Evolutionary conservation across 2,797 vertebrate species (phyloP).

Genomic region (Acrossocheilus fasciatus): DNA sequence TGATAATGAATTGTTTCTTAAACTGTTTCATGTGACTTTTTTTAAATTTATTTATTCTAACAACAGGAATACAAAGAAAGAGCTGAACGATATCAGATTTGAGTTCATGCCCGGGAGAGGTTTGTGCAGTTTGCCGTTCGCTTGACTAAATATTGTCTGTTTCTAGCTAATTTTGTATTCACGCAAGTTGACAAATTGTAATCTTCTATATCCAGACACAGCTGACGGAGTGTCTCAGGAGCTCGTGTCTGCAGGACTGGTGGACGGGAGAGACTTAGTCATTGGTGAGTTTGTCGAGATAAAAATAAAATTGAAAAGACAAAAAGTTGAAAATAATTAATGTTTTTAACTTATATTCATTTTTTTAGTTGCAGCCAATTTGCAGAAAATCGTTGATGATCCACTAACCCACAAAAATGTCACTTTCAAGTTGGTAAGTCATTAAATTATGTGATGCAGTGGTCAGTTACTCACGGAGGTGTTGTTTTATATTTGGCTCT

Average conservation of each 20-base stretch:
- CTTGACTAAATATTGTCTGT: neutral
- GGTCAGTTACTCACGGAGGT: neutral
- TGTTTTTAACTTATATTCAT: neutral
- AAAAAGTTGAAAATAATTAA: neutral
- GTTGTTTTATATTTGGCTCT: slow-evolving; percentile 18
- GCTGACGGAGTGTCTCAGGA: slow-evolving; percentile 98
- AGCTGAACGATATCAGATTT: slow-evolving; percentile 97
- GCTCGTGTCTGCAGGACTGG: slow-evolving; percentile 96
- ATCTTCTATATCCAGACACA: slow-evolving; percentile 83
- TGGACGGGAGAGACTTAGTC: slow-evolving; percentile 96
- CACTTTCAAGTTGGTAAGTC: slow-evolving; percentile 97
- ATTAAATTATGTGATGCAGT: neutral
- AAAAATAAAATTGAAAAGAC: neutral
- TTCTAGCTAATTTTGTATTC: neutral
- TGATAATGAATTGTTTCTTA: neutral
- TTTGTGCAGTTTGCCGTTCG: slow-evolving; percentile 66
- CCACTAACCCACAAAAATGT: slow-evolving; percentile 94
- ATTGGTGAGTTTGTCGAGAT: slow-evolving; percentile 85
- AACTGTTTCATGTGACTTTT: neutral
- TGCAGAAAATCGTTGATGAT: slow-evolving; percentile 98
- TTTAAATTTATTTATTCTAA: slow-evolving; percentile 42
- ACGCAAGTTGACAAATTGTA: neutral
- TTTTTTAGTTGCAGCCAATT: slow-evolving; percentile 93
- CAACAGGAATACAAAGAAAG: slow-evolving; percentile 95
- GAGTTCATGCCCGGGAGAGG: slow-evolving; percentile 98